phyloP scores from a whole-genome alignment of 2,888 invertebrate species.

The Pycnomerus fuliginosus region DNA sequence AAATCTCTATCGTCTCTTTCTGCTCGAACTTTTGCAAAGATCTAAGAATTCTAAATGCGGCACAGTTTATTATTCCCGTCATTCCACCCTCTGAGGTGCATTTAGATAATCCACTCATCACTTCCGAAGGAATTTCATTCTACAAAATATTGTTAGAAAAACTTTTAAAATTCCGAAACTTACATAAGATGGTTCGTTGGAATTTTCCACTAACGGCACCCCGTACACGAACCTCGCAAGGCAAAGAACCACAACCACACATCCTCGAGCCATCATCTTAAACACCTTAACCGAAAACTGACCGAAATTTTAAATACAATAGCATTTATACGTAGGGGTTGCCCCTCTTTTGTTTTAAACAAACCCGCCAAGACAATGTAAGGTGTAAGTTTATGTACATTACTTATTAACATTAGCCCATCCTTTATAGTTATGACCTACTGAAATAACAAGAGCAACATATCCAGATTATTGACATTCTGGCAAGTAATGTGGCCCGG shows the following conservation, averaged over 20 bases:
- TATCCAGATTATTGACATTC: constrained; percentile 28
- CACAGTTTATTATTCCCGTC: constrained; percentile 51
- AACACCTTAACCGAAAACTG: constrained; percentile 4
- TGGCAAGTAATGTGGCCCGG: constrained; percentile 30
- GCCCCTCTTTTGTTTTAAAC: constrained; percentile 12
- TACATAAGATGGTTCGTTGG: not conserved
- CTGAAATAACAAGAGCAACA: constrained; percentile 33
- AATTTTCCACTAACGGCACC: not conserved
- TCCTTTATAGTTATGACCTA: constrained; percentile 37
- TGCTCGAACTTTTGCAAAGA: constrained; percentile 2
- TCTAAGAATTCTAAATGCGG: constrained; percentile 56
- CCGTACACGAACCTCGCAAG: not conserved
- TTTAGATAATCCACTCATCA: constrained; percentile 18
- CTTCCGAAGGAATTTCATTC: not conserved
- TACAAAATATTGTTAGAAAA: constrained; percentile 1
- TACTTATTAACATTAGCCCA: constrained; percentile 34
- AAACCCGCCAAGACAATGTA: constrained; percentile 15
- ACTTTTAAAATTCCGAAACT: not conserved
- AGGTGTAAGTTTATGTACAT: constrained; percentile 7
- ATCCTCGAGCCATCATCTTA: not conserved
- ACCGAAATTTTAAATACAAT: constrained; percentile 8
- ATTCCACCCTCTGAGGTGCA: constrained; percentile 20
- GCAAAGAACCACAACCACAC: not conserved
- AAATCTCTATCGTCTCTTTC: not conserved
- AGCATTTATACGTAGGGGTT: constrained; percentile 13